Evolutionary conservation across 2,888 invertebrate genomes (phyloP).

Genomic region (Luffia ferchaultella): DNA sequence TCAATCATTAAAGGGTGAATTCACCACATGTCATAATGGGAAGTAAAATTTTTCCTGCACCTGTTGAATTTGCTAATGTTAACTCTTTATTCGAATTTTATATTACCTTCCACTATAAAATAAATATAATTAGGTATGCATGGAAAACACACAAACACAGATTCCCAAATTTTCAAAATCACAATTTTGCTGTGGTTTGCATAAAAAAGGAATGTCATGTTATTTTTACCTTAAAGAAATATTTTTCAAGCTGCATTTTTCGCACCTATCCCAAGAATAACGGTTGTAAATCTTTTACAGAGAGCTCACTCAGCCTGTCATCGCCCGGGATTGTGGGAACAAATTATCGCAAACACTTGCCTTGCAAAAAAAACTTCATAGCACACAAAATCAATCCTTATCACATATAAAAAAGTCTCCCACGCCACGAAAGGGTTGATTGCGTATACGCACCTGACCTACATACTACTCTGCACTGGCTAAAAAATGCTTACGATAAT

Average conservation of each 20-base stretch:
- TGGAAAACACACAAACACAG: no score
- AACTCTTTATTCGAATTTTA: no score
- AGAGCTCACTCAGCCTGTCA: conserved; percentile 47
- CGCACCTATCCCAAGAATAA: conserved; percentile 19
- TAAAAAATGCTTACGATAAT: conserved; percentile 25
- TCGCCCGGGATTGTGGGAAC: conserved; percentile 62
- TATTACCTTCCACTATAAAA: no score
- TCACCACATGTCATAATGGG: conserved; percentile 4
- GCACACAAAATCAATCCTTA: conserved; percentile 35
- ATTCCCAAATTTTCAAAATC: no score
- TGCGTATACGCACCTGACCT: conserved; percentile 56
- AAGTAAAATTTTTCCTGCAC: neutral
- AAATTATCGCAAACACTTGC: conserved; percentile 63
- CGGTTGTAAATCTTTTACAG: conserved; percentile 35
- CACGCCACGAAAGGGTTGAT: conserved; percentile 61
- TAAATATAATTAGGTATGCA: no score
- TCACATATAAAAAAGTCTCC: conserved; percentile 42
- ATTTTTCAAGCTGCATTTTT: neutral
- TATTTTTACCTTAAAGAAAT: neutral
- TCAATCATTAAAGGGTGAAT: conserved; percentile 32
- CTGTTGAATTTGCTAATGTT: neutral
- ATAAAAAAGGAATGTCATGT: no score
- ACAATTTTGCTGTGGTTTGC: no score
- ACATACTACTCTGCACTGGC: conserved; percentile 27
- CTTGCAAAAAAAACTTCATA: conserved; percentile 38